Evolutionary conservation across 1,140 invertebrate genomes (phyloP), one percentile per base, ranked within the genome.

Genomic region (Phthorimaea operculella): DNA sequence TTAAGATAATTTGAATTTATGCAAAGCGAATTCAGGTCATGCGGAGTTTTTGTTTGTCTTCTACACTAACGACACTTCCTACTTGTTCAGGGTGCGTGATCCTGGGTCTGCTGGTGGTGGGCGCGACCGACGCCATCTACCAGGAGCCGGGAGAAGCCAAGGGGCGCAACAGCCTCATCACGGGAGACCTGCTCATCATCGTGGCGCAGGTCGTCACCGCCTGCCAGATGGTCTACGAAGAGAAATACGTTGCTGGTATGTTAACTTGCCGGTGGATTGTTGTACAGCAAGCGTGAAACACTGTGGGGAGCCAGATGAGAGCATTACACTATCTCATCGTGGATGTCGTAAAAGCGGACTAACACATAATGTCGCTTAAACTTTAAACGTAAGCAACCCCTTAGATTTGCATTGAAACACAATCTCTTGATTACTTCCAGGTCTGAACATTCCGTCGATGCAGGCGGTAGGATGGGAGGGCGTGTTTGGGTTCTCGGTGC

Each of bases 401-500:
- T 28, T 28, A 28, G 21, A 28, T 28, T 28, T 28, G 21, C 21
- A 28, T 28, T 28, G 6, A 28, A 2, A 2, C 21, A 28, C 21
- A 28, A 28, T 28, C 21, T 28, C 21, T 28, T n/a, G n/a, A n/a
- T n/a, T 28, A 28, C 6, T 3, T 39, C 10, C 58, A 76, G 81
- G 91, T 39, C 87, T 92, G 54, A 93, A 97, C 80, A 94, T 98
- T 44, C 92, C 94, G 1, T 89, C 89, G 0, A 59, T 90, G 58
- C 93, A 91, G 87, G 96, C 94, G 18, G 94, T 98, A 42, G 97
- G 97, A 5, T 97, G 93, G 93, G 96, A 98, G 89, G 97, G 94
- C 15, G 70, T 97, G 10, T 98, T 96, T 86, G 96, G 96, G 14
- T 93, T 97, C 70, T 72, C 87, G 0, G 89, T 90, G n/a, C 88